These are phyloP conservation scores for Gorsachius goisagi DNA, from an alignment of 2,113 vertebrate genomes.

Conservation along the genomic window DNA sequence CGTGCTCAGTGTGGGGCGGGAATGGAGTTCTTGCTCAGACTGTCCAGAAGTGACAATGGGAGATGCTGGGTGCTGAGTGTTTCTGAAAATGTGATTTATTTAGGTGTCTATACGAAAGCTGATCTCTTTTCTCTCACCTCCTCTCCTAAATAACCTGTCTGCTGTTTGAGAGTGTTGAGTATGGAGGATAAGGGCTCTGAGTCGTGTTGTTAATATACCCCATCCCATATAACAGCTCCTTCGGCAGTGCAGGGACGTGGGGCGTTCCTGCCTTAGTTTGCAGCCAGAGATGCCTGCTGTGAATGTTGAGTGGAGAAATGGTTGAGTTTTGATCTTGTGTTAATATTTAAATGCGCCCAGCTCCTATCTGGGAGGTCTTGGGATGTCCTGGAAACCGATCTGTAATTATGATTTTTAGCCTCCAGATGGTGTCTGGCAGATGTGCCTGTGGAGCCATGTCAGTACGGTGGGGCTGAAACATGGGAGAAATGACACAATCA, in stretches of 20 bases:
- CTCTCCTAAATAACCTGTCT: not conserved
- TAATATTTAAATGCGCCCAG: not conserved
- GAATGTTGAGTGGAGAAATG: not conserved
- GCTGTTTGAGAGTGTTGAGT: not conserved
- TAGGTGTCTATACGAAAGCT: not conserved
- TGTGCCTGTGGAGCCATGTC: not conserved
- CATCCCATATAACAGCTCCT: not conserved
- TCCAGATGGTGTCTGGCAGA: constrained; percentile 17
- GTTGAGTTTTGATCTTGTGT: not conserved
- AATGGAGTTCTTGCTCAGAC: not conserved
- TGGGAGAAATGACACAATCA: not conserved
- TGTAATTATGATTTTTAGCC: not conserved
- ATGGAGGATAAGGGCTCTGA: not conserved
- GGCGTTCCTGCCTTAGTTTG: not conserved
- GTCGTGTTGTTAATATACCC: not conserved
- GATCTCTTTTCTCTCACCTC: not conserved
- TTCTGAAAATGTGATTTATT: not conserved
- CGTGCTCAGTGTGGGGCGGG: not conserved
- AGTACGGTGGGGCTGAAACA: not conserved
- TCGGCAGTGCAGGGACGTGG: not conserved
- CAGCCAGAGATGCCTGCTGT: not conserved
- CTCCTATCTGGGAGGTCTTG: not conserved
- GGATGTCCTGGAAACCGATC: not conserved
- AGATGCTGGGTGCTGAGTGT: not conserved
- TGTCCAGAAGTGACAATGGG: not conserved